Conservation (phyloP, 2,797 vertebrate genomes). For the Aselliscus stoliczkanus region DNA sequence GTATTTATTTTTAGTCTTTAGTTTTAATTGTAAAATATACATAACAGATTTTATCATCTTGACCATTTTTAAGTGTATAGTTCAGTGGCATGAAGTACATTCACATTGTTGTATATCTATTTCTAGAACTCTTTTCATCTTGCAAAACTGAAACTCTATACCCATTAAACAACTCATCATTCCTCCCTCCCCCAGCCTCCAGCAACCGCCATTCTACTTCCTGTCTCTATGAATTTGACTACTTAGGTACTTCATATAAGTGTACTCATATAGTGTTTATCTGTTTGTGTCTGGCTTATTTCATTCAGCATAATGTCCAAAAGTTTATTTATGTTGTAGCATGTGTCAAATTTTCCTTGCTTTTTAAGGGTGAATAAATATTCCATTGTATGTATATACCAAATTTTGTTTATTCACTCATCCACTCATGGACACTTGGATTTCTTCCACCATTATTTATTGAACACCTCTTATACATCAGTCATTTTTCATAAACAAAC, state of each 20-base stretch:
- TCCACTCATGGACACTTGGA: not conserved
- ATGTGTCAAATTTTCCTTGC: not conserved
- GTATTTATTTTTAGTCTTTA: slow-evolving; percentile 7
- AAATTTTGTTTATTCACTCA: not conserved
- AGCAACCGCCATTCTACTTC: not conserved
- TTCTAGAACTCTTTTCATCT: not conserved
- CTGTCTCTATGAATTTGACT: not conserved
- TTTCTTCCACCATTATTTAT: too few species aligned
- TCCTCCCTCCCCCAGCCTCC: not conserved
- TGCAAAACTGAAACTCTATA: not conserved
- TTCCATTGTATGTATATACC: not conserved
- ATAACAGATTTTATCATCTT: not conserved
- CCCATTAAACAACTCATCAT: not conserved
- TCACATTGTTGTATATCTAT: not conserved
- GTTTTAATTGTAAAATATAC: not conserved
- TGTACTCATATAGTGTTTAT: not conserved
- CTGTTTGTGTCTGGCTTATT: not conserved
- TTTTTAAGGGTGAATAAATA: not conserved
- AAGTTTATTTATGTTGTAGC: not conserved
- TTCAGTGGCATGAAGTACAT: not conserved
- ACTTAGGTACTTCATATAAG: not conserved
- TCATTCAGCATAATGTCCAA: not conserved
- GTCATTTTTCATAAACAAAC: not conserved
- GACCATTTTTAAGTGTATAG: not conserved
- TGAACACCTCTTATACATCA: not conserved